phyloP scores from a whole-genome alignment of 2,888 invertebrate species.

The Agapostemon virescens region DNA sequence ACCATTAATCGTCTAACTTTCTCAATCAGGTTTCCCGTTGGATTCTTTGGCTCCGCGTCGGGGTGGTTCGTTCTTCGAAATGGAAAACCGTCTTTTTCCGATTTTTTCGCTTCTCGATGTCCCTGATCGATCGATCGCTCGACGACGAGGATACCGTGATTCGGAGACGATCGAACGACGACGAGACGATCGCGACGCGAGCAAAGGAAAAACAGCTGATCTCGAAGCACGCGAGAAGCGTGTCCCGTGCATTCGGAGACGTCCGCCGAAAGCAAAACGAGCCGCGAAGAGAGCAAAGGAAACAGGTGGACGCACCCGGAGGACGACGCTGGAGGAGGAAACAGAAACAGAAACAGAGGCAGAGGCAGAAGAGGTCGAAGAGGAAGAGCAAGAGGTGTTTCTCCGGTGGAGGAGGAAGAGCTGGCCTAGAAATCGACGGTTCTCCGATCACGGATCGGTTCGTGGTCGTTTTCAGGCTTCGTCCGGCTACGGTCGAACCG shows the following conservation, averaged over 20 bases:
- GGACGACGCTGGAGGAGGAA: slow-evolving; percentile 24
- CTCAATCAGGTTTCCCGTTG: slow-evolving; percentile 27
- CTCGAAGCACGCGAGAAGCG: background rate
- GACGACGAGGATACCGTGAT: no score
- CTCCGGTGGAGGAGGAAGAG: slow-evolving; percentile 53
- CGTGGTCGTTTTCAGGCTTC: slow-evolving; percentile 53
- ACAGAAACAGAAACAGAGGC: slow-evolving; percentile 27
- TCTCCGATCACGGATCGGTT: slow-evolving; percentile 53
- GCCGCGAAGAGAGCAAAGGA: background rate
- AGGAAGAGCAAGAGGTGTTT: slow-evolving; percentile 38
- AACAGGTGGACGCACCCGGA: background rate
- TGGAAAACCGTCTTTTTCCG: background rate
- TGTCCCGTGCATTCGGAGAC: background rate
- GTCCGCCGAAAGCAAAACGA: background rate
- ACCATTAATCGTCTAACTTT: slow-evolving; percentile 54
- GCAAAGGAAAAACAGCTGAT: background rate
- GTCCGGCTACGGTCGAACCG: slow-evolving; percentile 26
- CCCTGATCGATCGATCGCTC: background rate
- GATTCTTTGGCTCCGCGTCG: no score
- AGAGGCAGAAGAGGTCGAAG: slow-evolving; percentile 30
- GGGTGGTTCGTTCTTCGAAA: background rate
- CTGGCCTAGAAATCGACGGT: slow-evolving; percentile 66
- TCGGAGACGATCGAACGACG: no score
- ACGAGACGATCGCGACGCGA: background rate
- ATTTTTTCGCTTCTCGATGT: background rate